Conservation (phyloP, 2,797 vertebrate genomes). For the Mionectes olivaceus region DNA sequence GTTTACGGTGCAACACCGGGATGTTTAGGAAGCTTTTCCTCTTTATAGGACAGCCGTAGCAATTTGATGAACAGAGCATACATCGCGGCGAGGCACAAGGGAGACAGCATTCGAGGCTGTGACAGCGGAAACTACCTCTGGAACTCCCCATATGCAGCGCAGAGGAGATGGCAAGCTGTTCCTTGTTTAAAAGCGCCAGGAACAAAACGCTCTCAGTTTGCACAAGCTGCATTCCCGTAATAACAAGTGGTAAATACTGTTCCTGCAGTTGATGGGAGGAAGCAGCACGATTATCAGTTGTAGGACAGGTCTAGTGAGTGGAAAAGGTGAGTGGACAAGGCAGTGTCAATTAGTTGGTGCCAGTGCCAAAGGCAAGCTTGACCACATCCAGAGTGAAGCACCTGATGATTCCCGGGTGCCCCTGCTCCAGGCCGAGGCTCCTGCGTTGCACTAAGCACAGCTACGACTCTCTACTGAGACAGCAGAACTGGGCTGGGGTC, state of each 20-base stretch:
- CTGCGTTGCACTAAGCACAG: neutral
- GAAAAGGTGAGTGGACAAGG: neutral
- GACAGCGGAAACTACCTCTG: conserved; percentile 59
- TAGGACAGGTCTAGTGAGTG: conserved; percentile 8
- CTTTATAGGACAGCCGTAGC: conserved; percentile 53
- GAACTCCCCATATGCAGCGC: conserved; percentile 30
- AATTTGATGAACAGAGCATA: conserved; percentile 44
- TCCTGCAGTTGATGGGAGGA: neutral
- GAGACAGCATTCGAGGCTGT: conserved; percentile 37
- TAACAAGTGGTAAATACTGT: neutral
- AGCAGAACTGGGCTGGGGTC: conserved; percentile 12
- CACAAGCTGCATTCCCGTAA: conserved; percentile 29
- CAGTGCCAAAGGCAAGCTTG: neutral
- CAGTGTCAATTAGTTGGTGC: neutral
- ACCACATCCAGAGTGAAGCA: neutral
- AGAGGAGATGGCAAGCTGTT: conserved; percentile 51
- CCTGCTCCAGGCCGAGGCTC: neutral
- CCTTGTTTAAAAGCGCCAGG: conserved; percentile 47
- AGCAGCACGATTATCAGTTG: neutral
- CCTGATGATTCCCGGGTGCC: conserved; percentile 15
- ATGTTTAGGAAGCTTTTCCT: conserved; percentile 37
- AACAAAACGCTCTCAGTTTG: conserved; percentile 19
- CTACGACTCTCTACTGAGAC: neutral
- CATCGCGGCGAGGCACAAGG: conserved; percentile 36
- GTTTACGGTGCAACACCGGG: conserved; percentile 9